Evolutionary conservation across 2,888 invertebrate genomes (phyloP).

Genomic region (Drosophila kambysellisi): DNA sequence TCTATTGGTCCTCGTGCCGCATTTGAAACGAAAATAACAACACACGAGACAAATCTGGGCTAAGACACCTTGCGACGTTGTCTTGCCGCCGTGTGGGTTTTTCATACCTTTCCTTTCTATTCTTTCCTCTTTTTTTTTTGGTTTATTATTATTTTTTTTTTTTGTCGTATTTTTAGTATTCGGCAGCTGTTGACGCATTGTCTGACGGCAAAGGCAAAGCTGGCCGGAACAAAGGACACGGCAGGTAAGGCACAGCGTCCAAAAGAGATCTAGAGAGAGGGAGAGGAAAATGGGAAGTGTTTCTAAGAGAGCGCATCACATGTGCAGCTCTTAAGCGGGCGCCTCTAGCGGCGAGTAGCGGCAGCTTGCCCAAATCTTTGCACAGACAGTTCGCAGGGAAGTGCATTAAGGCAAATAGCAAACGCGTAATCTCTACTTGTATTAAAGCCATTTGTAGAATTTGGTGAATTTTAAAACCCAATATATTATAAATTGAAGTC

Average conservation of each 20-base stretch:
- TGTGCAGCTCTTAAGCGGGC: slow-evolving; percentile 34
- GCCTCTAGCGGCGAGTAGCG: slow-evolving; percentile 45
- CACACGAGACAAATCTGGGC: slow-evolving; percentile 79
- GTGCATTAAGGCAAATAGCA: neutral
- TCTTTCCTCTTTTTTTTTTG: slow-evolving; percentile 46
- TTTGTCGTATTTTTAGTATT: slow-evolving; percentile 36
- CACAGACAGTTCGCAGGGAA: neutral
- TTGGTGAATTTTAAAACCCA: neutral
- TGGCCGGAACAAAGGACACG: slow-evolving; percentile 44
- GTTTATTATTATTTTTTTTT: slow-evolving; percentile 38
- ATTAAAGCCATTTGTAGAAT: neutral
- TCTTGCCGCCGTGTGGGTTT: slow-evolving; percentile 71
- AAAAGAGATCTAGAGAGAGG: slow-evolving; percentile 23
- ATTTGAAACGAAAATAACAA: slow-evolving; percentile 48
- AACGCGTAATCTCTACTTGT: neutral
- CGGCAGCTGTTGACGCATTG: slow-evolving; percentile 65
- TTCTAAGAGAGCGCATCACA: neutral
- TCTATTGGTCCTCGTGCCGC: slow-evolving; percentile 15
- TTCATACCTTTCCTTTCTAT: slow-evolving; percentile 45
- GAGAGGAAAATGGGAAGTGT: neutral
- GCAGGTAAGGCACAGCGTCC: slow-evolving; percentile 46
- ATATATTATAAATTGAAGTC: neutral
- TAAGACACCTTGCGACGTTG: slow-evolving; percentile 73
- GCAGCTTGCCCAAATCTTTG: slow-evolving; percentile 21
- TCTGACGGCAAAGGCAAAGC: slow-evolving; percentile 49